These are phyloP conservation scores for Matsumyia berberina DNA, from an alignment of 2,888 invertebrate genomes.

Conservation along the genomic window DNA sequence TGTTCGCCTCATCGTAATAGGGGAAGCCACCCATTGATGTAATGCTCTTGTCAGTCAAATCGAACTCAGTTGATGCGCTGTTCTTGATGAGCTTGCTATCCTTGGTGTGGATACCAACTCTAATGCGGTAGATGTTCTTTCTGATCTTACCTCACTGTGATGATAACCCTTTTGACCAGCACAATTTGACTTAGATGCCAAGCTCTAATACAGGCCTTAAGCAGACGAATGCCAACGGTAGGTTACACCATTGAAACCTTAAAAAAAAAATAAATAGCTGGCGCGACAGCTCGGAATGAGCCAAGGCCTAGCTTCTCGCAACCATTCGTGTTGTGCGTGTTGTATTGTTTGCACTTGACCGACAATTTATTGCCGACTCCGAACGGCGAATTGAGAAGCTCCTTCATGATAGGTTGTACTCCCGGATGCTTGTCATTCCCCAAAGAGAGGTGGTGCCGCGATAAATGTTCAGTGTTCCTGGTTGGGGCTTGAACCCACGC, in stretches of 20 bases:
- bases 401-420: too few relatives aligned
- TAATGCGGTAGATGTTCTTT: slow-evolving; percentile 99
- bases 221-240: slow-evolving; percentile 99
- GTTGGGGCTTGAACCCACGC: too few relatives aligned
- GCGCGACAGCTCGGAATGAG: too few relatives aligned
- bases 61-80: slow-evolving; percentile 98
- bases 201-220: slow-evolving; percentile 99
- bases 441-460: too few relatives aligned
- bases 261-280: too few relatives aligned
- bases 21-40: slow-evolving; percentile 99
- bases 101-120: slow-evolving; percentile 91
- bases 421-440: too few relatives aligned
- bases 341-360: too few relatives aligned
- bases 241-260: slow-evolving; percentile 99
- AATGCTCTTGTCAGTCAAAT: slow-evolving; percentile 87
- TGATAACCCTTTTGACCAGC: slow-evolving; percentile 98
- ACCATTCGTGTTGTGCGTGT: too few relatives aligned
- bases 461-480: too few relatives aligned
- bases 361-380: too few relatives aligned
- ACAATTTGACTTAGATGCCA: slow-evolving; percentile 99
- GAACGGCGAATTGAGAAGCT: too few relatives aligned
- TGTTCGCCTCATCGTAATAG: slow-evolving; percentile 99
- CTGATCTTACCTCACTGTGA: slow-evolving; percentile 99
- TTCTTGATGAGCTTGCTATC: slow-evolving; percentile 97
- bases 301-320: too few relatives aligned